These are phyloP conservation scores for Steinernema khuongi DNA, from an alignment of 1,140 invertebrate species.

Conservation along the genomic window DNA sequence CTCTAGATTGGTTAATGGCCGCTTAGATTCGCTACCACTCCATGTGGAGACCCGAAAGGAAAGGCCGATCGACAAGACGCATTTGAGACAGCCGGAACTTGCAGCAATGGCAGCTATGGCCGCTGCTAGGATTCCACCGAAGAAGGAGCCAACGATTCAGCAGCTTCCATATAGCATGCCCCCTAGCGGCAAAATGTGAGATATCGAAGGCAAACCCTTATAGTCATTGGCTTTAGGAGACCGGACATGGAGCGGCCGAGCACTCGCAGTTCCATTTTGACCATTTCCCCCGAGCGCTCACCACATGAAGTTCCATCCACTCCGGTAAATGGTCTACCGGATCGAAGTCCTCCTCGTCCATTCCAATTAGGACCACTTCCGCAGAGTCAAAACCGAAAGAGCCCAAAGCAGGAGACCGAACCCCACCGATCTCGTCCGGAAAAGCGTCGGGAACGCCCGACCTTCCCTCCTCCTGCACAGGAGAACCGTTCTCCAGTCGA, in stretches of 20 bases:
- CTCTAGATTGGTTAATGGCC: not conserved
- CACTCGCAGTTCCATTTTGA: not conserved
- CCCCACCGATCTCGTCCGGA: not conserved
- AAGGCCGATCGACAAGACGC: not conserved
- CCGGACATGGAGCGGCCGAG: not conserved
- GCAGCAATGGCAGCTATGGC: not conserved
- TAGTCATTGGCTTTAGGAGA: not conserved
- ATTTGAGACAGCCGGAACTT: not conserved
- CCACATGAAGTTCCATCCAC: not conserved
- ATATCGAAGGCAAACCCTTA: not conserved
- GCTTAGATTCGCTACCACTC: not conserved
- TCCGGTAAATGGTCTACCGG: not conserved
- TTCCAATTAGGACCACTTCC: not conserved
- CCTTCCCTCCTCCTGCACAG: not conserved
- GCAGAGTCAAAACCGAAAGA: not conserved
- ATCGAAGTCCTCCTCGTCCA: not conserved
- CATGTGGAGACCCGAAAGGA: not conserved
- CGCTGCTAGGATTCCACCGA: not conserved
- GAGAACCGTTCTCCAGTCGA: too few relatives aligned
- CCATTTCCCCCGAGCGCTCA: not conserved
- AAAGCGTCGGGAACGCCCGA: not conserved
- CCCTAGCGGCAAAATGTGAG: not conserved
- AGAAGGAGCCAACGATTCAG: not conserved
- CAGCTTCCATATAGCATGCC: not conserved
- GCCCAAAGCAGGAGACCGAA: not conserved